Conservation (phyloP, 2,113 vertebrate genomes). For the Oceanodroma tethys region DNA sequence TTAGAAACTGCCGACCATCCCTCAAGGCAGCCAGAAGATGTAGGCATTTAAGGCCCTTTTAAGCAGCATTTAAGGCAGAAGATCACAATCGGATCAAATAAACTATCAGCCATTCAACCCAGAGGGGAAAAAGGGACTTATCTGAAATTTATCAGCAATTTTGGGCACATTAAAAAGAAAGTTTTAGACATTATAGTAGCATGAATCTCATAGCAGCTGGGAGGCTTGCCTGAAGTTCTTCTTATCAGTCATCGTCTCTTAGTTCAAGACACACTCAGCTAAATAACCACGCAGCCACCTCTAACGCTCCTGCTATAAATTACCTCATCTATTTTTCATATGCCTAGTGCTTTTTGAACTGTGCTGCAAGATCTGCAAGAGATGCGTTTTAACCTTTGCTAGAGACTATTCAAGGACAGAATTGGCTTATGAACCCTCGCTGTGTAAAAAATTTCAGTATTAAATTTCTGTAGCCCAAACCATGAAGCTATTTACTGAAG, state of each 20-base stretch:
- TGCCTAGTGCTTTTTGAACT: neutral
- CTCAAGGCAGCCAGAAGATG: neutral
- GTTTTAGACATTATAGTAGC: neutral
- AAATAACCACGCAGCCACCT: neutral
- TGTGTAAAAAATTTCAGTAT: neutral
- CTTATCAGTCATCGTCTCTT: neutral
- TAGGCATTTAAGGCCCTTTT: neutral
- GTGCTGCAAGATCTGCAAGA: neutral
- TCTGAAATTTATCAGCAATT: neutral
- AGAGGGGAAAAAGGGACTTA: neutral
- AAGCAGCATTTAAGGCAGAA: neutral
- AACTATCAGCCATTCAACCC: fast-evolving
- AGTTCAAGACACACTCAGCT: neutral
- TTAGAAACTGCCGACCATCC: neutral
- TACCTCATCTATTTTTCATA: constrained; percentile 15
- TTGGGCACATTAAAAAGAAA: neutral
- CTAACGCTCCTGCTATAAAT: neutral
- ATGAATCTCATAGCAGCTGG: neutral
- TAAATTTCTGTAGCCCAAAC: constrained; percentile 11
- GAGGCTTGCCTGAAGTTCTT: neutral
- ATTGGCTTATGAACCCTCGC: neutral
- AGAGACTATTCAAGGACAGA: neutral
- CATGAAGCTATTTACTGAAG: constrained; percentile 63
- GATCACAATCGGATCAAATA: neutral
- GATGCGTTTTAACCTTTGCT: neutral